phyloP scores from a whole-genome alignment of 92 coral and sea anemone species.

The Scolanthus callimorphus region DNA sequence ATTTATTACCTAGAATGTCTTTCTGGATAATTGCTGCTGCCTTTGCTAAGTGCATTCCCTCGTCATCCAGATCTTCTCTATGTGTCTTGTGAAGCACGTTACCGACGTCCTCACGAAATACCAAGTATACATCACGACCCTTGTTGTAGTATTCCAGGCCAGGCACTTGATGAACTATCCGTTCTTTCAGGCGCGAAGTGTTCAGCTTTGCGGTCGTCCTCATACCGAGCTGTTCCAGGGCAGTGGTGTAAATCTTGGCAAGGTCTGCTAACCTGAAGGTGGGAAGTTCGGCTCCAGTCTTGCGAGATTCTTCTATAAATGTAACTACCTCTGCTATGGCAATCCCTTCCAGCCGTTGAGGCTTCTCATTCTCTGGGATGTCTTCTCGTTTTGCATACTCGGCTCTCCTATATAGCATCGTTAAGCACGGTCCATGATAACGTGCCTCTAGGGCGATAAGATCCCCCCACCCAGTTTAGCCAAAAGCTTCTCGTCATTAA shows the following conservation, averaged over 20 bases:
- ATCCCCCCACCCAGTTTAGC: constrained; percentile 46
- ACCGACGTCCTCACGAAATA: too few species aligned
- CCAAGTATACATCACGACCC: constrained; percentile 42
- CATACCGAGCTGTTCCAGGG: constrained; percentile 32
- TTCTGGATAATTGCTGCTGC: constrained; percentile 38
- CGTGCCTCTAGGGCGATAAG: constrained; percentile 48
- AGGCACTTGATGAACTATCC: constrained; percentile 14
- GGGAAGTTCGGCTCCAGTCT: not conserved
- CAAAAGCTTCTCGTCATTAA: constrained; percentile 37
- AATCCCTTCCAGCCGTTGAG: constrained; percentile 36
- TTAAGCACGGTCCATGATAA: constrained; percentile 40
- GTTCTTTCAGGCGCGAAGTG: constrained; percentile 28
- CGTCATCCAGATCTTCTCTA: constrained; percentile 35
- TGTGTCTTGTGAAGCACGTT: constrained; percentile 33
- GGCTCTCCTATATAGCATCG: too few species aligned
- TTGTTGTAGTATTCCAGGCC: constrained; percentile 15
- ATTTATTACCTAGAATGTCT: constrained; percentile 27
- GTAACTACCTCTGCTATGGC: constrained; percentile 61
- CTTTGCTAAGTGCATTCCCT: constrained; percentile 48
- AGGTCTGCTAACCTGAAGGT: constrained; percentile 39
- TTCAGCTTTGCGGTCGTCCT: not conserved
- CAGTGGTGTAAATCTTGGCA: constrained; percentile 22
- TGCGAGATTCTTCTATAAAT: constrained; percentile 44
- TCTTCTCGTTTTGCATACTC: constrained; percentile 1
- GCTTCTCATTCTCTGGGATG: constrained; percentile 9